A percentile compares a stretch with the other conserved stretches of the same genome.
Evolutionary conservation across 2,888 invertebrate genomes (phyloP).

Genomic region (Pterobdella sp.): DNA sequence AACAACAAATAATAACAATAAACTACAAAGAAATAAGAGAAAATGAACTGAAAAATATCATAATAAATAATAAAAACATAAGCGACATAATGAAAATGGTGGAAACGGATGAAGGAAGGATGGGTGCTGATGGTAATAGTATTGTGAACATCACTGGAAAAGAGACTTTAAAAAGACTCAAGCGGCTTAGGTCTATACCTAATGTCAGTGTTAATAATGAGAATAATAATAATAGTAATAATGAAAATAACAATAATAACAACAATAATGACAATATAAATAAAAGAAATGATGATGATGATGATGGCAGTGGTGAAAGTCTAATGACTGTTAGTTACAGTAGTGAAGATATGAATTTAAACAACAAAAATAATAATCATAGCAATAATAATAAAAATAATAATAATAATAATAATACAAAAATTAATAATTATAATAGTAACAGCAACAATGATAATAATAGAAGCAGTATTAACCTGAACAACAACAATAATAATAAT

Average conservation of each 20-base stretch:
- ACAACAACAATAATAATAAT: slow-evolving; percentile 15
- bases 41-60: neutral
- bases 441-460: neutral
- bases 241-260: neutral
- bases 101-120: neutral
- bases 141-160: neutral
- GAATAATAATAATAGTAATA: neutral
- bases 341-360: neutral
- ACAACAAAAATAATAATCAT: neutral
- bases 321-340: neutral
- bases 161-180: neutral
- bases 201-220: neutral
- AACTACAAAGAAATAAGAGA: neutral
- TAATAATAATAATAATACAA: slow-evolving; percentile 4
- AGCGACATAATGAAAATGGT: neutral
- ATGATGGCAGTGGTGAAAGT: neutral
- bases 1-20: neutral
- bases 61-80: neutral
- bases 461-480: neutral
- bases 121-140: neutral
- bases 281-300: neutral
- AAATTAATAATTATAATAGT: neutral
- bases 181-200: neutral
- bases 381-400: slow-evolving; percentile 16
- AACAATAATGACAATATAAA: neutral